Base-by-base conservation (phyloP, 2,888 invertebrate species). In the Ellobium chinense region DNA sequence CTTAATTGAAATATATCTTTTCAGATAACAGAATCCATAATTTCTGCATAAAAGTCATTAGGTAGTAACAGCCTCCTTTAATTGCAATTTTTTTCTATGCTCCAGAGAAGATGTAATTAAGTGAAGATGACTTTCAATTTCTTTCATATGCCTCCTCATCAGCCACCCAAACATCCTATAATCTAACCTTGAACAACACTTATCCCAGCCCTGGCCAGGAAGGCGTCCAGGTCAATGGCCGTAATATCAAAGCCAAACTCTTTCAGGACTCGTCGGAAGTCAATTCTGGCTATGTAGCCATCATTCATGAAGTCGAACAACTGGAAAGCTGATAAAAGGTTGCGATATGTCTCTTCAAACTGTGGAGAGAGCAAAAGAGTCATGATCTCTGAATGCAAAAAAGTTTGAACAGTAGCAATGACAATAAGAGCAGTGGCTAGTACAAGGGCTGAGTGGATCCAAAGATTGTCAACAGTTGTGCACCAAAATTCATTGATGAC, bases 341-440 rank as follows among this genome's bases (percentile, higher is more conserved):
- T 85, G 56, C 86, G 87, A 84, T 90, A 91, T 0, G 86, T 82
- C 63, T 89, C 88, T 65, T 91, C 91, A 87, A 90, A 90, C 91
- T 91, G 86, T 29, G n/a, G 60, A 62, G 2, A 63, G 21, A 39
- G n/a, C n/a, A n/a, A n/a, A n/a, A n/a, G n/a, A n/a, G n/a, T n/a
- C n/a, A n/a, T n/a, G n/a, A n/a, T n/a, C n/a, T n/a, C n/a, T n/a
- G n/a, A n/a, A n/a, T n/a, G n/a, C n/a, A n/a, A n/a, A n/a, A n/a
- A n/a, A n/a, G n/a, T n/a, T n/a, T n/a, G n/a, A n/a, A n/a, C n/a
- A n/a, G n/a, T n/a, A n/a, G n/a, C n/a, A n/a, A n/a, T n/a, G n/a
- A n/a, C n/a, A n/a, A n/a, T n/a, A n/a, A n/a, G n/a, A n/a, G n/a
- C n/a, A n/a, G n/a, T n/a, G n/a, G n/a, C n/a, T n/a, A n/a, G n/a